Conservation (phyloP, 2,113 vertebrate genomes). For the Peromyscus californicus region DNA sequence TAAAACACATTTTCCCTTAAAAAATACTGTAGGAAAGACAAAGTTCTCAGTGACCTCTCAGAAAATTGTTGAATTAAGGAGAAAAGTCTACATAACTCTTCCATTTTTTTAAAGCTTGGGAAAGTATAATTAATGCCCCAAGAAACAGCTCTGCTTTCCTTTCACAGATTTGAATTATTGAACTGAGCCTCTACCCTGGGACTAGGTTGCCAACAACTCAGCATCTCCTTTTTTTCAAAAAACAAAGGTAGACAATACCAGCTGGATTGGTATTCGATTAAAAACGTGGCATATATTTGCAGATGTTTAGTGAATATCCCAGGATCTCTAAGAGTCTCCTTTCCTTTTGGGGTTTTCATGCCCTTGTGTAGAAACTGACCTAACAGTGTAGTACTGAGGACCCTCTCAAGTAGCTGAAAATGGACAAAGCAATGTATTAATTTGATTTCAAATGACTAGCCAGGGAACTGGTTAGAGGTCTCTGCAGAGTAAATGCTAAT, state of each 20-base stretch:
- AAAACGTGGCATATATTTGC: background rate
- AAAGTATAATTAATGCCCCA: constrained; percentile 76
- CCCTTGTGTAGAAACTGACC: background rate
- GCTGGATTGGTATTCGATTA: constrained; percentile 34
- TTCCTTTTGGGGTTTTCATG: background rate
- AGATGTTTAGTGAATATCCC: constrained; percentile 29
- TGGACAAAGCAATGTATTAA: background rate
- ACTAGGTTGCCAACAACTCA: constrained; percentile 30
- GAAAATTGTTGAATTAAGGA: constrained; percentile 79
- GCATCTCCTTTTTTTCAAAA: constrained; percentile 6
- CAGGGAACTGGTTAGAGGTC: background rate
- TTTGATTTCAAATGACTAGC: background rate
- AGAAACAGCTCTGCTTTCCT: constrained; percentile 54
- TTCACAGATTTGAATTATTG: constrained; percentile 72
- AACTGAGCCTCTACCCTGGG: constrained; percentile 52
- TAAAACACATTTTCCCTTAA: constrained; percentile 82
- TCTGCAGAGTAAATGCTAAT: background rate
- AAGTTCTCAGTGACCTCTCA: constrained; percentile 79
- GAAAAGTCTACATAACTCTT: constrained; percentile 64
- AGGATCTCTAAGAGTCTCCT: background rate
- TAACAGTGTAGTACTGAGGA: background rate
- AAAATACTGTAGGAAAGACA: constrained; percentile 72
- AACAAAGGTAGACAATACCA: constrained; percentile 55
- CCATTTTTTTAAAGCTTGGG: constrained; percentile 68
- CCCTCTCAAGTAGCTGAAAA: constrained; percentile 42